Percentiles rank a stretch among this genome's conserved stretches.
These are phyloP conservation scores for Exaiptasia diaphana DNA, from an alignment of 64 coral and sea anemone genomes.

Conservation along the genomic window DNA sequence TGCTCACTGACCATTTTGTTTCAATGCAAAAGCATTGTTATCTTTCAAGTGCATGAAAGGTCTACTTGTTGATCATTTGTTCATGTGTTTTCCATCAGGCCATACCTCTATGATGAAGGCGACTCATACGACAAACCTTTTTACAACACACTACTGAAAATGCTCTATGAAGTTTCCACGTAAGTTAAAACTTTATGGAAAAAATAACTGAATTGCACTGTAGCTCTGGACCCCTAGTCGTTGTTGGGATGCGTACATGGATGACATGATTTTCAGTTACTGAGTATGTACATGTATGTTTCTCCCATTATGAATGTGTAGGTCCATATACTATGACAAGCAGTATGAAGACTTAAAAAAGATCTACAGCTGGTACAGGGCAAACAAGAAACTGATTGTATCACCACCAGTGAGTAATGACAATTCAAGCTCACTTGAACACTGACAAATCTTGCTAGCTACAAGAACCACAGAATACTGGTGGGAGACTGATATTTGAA, in stretches of 20 bases:
- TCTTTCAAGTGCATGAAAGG: too few relatives aligned
- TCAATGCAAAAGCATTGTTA: too few relatives aligned
- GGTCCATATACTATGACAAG: constrained; percentile 75
- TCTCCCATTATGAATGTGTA: too few relatives aligned
- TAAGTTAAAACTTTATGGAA: constrained; percentile 36
- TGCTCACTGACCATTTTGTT: too few relatives aligned
- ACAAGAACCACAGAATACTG: too few relatives aligned
- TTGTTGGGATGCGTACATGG: background rate
- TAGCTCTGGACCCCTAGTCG: too few relatives aligned
- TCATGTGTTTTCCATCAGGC: constrained; percentile 42
- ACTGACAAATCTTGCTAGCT: too few relatives aligned
- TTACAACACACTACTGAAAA: constrained; percentile 84
- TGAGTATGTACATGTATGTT: too few relatives aligned
- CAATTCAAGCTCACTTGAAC: background rate
- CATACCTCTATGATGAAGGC: constrained; percentile 91
- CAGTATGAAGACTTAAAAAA: constrained; percentile 90
- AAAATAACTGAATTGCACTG: background rate
- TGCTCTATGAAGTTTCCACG: constrained; percentile 94
- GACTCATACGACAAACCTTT: constrained; percentile 98
- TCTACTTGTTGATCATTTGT: too few relatives aligned
- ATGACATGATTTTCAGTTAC: background rate
- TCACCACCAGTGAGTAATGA: constrained; percentile 73
- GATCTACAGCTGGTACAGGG: constrained; percentile 91
- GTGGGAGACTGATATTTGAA: background rate
- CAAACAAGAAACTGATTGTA: constrained; percentile 80